phyloP scores from a whole-genome alignment of 2,888 invertebrate genomes.

The Lymantria dispar region DNA sequence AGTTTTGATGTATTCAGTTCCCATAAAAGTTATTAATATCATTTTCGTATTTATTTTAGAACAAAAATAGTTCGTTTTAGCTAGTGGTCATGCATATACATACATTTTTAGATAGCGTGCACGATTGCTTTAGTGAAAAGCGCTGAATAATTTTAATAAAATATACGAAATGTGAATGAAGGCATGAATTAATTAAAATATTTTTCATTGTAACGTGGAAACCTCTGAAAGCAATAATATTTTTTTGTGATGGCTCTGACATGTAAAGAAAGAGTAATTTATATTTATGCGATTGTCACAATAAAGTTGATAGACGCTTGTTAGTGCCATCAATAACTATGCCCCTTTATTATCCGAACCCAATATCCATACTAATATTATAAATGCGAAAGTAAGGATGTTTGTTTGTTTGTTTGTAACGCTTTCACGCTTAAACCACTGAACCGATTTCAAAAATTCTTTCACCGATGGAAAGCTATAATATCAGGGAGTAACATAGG shows the following conservation, averaged over 20 bases:
- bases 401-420: too few relatives aligned
- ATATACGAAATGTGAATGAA: neutral
- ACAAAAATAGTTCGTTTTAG: slow-evolving; percentile 76
- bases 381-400: too few relatives aligned
- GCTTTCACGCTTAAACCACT: too few relatives aligned
- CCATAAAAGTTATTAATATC: slow-evolving; percentile 71
- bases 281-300: slow-evolving; percentile 72
- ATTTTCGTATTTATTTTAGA: slow-evolving; percentile 49
- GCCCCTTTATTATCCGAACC: slow-evolving; percentile 41
- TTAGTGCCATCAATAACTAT: slow-evolving; percentile 60
- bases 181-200: slow-evolving; percentile 46
- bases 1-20: slow-evolving; percentile 81
- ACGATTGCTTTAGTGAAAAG: slow-evolving; percentile 67
- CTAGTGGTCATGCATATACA: slow-evolving; percentile 77
- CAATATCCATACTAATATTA: slow-evolving; percentile 6
- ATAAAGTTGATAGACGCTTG: slow-evolving; percentile 56
- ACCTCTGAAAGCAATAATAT: slow-evolving; percentile 79
- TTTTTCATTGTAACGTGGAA: slow-evolving; percentile 69
- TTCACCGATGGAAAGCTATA: too few relatives aligned
- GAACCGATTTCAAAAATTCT: too few relatives aligned
- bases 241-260: slow-evolving; percentile 72
- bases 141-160: slow-evolving; percentile 16
- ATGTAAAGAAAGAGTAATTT: slow-evolving; percentile 69
- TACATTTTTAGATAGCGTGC: slow-evolving; percentile 78
- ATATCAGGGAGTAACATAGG: too few relatives aligned